Evolutionary conservation across 2,888 invertebrate species (phyloP).

Genomic region (Calliopum simillimum): DNA sequence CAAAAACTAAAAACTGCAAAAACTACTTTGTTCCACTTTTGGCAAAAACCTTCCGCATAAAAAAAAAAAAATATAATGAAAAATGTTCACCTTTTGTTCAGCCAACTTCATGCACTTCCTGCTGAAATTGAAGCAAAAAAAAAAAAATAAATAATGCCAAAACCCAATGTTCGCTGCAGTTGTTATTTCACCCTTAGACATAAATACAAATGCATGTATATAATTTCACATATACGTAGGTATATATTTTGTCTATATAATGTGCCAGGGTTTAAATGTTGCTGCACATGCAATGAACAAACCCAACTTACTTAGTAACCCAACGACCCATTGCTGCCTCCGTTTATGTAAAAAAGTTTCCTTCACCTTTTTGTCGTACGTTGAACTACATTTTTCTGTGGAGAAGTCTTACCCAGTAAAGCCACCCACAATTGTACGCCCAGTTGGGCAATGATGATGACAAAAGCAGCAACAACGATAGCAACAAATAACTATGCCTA

Average conservation of each 20-base stretch:
- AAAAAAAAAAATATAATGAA: background rate
- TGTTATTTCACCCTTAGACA: too few relatives aligned
- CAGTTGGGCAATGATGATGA: slow-evolving; percentile 15
- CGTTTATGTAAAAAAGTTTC: slow-evolving; percentile 36
- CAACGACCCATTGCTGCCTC: background rate
- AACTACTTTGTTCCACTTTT: slow-evolving; percentile 30
- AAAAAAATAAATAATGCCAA: too few relatives aligned
- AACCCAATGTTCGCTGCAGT: too few relatives aligned
- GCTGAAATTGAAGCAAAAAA: background rate
- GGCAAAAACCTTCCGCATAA: slow-evolving; percentile 26
- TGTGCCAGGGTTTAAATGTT: background rate
- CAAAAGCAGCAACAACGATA: slow-evolving; percentile 4
- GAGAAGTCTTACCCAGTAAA: slow-evolving; percentile 10
- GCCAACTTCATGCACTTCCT: slow-evolving; percentile 27
- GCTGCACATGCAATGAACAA: slow-evolving; percentile 1
- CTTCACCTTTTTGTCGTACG: slow-evolving; percentile 49
- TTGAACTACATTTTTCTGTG: slow-evolving; percentile 45
- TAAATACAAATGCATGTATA: too few relatives aligned
- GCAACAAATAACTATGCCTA: slow-evolving; percentile 9
- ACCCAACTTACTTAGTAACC: background rate
- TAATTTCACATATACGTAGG: background rate
- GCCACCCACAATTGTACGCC: slow-evolving; percentile 34
- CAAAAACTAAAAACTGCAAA: too few relatives aligned
- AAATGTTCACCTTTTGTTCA: background rate
- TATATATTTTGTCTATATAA: background rate